phyloP scores from a whole-genome alignment of 2,888 invertebrate genomes.

The Nipponacmea schrenckii region DNA sequence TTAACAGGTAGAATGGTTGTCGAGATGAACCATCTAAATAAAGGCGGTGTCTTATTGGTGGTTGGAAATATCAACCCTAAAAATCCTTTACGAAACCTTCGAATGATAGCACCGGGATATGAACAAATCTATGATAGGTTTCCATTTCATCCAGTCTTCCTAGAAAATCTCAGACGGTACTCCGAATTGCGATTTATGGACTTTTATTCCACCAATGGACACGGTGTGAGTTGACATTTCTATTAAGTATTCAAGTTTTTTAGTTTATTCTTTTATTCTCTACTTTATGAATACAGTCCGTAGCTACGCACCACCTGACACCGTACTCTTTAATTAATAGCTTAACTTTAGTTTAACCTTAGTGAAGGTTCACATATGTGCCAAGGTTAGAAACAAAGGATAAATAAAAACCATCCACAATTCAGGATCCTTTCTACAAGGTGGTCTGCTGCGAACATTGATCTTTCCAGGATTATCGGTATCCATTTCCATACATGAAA shows the following conservation, averaged over 20 bases:
- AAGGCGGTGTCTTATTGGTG: constrained; percentile 39
- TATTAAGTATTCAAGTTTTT: no score
- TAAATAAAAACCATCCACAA: no score
- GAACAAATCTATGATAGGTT: constrained; percentile 45
- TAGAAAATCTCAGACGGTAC: constrained; percentile 40
- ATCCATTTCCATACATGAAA: no score
- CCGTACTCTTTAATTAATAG: no score
- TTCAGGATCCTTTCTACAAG: no score
- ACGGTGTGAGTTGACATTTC: constrained; percentile 28
- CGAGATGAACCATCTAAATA: constrained; percentile 32
- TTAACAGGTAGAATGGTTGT: constrained; percentile 42
- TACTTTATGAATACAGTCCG: no score
- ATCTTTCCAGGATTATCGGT: no score
- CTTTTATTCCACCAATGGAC: constrained; percentile 44
- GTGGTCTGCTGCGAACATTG: no score
- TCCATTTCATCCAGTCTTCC: constrained; percentile 48
- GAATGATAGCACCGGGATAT: constrained; percentile 48
- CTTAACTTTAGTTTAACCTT: no score
- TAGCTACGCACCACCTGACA: no score
- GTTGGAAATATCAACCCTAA: constrained; percentile 41
- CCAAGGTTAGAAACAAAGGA: no score
- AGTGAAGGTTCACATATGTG: no score
- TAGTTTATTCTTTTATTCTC: not conserved
- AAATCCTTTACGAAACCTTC: constrained; percentile 47
- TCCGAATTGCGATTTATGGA: constrained; percentile 51